Evolutionary conservation across 2,113 vertebrate species (phyloP).

Genomic region (Mugil cephalus): DNA sequence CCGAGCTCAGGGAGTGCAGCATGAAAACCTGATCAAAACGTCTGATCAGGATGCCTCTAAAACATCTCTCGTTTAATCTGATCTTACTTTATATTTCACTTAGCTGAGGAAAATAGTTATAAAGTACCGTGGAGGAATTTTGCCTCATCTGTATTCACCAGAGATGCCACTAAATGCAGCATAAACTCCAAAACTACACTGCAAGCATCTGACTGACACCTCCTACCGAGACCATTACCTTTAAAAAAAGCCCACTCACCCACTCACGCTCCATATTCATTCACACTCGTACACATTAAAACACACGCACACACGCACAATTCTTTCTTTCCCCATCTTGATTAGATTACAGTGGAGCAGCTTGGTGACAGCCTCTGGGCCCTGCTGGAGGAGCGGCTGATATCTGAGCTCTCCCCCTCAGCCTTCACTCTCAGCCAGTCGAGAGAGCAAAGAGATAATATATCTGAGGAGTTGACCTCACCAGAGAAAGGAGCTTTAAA

Average conservation of each 20-base stretch:
- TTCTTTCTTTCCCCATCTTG: constrained; percentile 74
- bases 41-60: constrained; percentile 16
- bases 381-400: constrained; percentile 78
- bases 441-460: constrained; percentile 67
- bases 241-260: neutral
- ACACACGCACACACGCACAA: constrained; percentile 49
- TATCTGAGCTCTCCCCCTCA: constrained; percentile 79
- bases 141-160: constrained; percentile 7
- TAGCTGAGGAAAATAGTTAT: constrained; percentile 7
- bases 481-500: constrained; percentile 54
- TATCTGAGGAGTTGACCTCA: constrained; percentile 71
- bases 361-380: constrained; percentile 83
- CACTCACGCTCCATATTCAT: constrained; percentile 16
- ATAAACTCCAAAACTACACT: constrained; percentile 18
- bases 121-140: constrained; percentile 4
- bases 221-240: constrained; percentile 20
- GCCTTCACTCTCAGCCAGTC: constrained; percentile 64
- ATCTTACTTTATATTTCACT: constrained; percentile 8
- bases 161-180: constrained; percentile 3
- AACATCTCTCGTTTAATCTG: neutral
- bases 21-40: constrained; percentile 1
- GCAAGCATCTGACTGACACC: constrained; percentile 4
- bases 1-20: neutral
- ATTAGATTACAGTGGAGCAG: constrained; percentile 84
- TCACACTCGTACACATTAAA: constrained; percentile 23